Percentiles rank a stretch among this genome's conserved stretches.
phyloP scores from a whole-genome alignment of 2,797 vertebrate genomes.

The Tapera naevia region DNA sequence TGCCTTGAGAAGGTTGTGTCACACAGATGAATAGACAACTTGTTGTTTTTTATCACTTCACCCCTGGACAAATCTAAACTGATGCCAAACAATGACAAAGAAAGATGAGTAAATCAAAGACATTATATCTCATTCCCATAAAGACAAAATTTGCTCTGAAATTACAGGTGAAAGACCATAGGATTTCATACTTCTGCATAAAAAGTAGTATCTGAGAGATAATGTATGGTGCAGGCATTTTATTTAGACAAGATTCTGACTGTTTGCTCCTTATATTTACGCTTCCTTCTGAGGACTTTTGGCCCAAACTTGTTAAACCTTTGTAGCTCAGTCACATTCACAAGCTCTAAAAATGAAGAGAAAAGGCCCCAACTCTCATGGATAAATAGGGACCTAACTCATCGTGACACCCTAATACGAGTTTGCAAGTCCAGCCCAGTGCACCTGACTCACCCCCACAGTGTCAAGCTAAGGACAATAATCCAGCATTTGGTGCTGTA shows the following conservation, averaged over 20 bases:
- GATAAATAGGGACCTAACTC: neutral
- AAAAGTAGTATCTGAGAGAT: neutral
- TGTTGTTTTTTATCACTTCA: slow-evolving; percentile 1
- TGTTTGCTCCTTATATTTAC: neutral
- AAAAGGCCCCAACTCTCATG: neutral
- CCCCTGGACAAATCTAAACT: neutral
- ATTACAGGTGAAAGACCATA: neutral
- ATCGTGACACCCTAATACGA: rapidly evolving
- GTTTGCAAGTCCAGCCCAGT: neutral
- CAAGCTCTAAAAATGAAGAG: neutral
- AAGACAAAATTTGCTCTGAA: neutral
- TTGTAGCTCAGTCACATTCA: neutral
- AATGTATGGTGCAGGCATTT: neutral
- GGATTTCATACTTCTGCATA: neutral
- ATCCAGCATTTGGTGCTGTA: neutral
- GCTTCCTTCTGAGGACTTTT: neutral
- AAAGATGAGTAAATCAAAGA: neutral
- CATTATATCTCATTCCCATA: neutral
- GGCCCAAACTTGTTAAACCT: neutral
- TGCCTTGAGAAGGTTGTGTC: neutral
- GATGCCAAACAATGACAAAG: neutral
- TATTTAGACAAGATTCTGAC: neutral
- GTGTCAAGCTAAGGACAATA: neutral
- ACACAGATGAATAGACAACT: neutral
- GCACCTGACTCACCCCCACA: neutral